These are phyloP conservation scores for Eutrigla gurnardus DNA, from an alignment of 2,797 vertebrate genomes.

Conservation along the genomic window DNA sequence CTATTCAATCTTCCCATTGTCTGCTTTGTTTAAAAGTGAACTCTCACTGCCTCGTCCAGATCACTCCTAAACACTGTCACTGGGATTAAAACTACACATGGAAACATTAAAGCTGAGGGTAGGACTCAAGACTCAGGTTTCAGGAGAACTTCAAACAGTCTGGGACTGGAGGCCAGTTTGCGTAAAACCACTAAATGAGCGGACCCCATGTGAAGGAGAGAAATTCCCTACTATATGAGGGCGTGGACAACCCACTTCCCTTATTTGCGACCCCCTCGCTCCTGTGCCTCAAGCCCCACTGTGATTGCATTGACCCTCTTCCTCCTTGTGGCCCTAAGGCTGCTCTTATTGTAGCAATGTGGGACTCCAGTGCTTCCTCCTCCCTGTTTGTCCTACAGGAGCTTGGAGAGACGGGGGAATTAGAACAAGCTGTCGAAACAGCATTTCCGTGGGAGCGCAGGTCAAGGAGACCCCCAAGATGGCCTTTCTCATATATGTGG, in stretches of 20 bases:
- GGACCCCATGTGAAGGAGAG: conserved; percentile 63
- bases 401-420: conserved; percentile 70
- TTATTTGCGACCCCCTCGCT: conserved; percentile 71
- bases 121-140: conserved; percentile 61
- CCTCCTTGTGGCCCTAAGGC: conserved; percentile 69
- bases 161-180: conserved; percentile 50
- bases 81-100: conserved; percentile 43
- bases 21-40: conserved; percentile 64
- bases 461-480: conserved; percentile 68
- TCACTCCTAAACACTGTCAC: conserved; percentile 44
- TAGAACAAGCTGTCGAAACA: conserved; percentile 85
- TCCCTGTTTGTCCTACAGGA: conserved; percentile 76
- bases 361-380: conserved; percentile 72
- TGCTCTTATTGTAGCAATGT: conserved; percentile 70
- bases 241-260: conserved; percentile 61
- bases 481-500: conserved; percentile 67
- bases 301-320: conserved; percentile 79
- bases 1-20: conserved; percentile 19
- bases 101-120: conserved; percentile 52
- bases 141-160: conserved; percentile 59
- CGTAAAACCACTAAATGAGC: conserved; percentile 65
- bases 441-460: conserved; percentile 72
- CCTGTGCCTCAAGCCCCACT: conserved; percentile 66
- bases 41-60: conserved; percentile 35
- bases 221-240: conserved; percentile 63